Conservation (phyloP, 2,113 vertebrate species). For the Bothrops jararaca region DNA sequence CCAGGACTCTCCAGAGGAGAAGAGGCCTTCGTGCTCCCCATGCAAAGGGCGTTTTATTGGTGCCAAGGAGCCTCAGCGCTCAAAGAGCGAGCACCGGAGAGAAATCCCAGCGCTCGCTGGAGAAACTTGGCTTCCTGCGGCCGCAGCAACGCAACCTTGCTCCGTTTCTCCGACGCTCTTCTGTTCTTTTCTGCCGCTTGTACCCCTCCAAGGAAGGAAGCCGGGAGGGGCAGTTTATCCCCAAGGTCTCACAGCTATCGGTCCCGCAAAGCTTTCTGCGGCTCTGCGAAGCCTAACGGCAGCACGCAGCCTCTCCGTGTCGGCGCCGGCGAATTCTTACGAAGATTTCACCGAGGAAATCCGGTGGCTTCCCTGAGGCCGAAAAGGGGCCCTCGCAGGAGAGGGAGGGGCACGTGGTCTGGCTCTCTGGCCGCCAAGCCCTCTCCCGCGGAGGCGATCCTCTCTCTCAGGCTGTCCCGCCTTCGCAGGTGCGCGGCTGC, state of each 20-base stretch:
- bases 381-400: background rate
- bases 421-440: background rate
- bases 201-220: background rate
- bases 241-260: background rate
- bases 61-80: background rate
- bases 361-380: background rate
- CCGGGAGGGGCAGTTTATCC: background rate
- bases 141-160: background rate
- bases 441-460: background rate
- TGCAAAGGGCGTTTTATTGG: background rate
- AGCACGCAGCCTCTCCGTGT: background rate
- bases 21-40: background rate
- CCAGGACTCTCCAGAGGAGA: background rate
- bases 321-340: background rate
- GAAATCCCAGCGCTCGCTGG: background rate
- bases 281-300: background rate
- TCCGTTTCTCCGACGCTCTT: background rate
- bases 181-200: background rate
- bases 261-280: background rate
- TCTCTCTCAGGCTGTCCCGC: background rate
- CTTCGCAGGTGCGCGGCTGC: background rate
- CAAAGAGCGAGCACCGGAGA: background rate
- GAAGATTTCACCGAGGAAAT: background rate
- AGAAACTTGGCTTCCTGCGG: background rate
- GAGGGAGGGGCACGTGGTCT: background rate